Percentiles rank a stretch among this genome's conserved stretches.
These are phyloP conservation scores for Erpobdella octoculata DNA, from an alignment of 2,888 invertebrate species.

Conservation along the genomic window DNA sequence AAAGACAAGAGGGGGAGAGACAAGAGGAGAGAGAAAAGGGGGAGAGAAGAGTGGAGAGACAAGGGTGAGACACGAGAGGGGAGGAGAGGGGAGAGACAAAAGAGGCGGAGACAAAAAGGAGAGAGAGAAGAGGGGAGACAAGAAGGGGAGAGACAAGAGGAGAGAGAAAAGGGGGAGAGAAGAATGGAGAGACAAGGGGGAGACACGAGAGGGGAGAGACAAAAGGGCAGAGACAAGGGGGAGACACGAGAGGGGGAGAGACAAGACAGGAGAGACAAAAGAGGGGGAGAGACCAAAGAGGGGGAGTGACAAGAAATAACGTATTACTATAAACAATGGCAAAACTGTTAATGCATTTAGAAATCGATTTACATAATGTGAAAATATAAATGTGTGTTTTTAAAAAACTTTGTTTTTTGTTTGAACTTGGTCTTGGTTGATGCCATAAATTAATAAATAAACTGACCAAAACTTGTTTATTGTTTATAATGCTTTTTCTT, in stretches of 20 bases:
- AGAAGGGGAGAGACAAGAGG: neutral
- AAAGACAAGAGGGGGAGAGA: neutral
- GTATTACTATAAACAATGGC: no score
- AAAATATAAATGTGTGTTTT: no score
- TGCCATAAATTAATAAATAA: no score
- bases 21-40: neutral
- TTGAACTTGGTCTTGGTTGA: no score
- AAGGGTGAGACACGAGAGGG: neutral
- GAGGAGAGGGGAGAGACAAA: neutral
- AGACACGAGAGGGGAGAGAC: no score
- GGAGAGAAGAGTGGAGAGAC: neutral
- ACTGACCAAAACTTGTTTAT: no score
- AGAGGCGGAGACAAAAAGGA: neutral
- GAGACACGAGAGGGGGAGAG: no score
- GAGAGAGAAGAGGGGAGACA: neutral
- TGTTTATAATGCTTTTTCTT: no score
- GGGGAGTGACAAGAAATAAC: neutral
- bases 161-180: neutral
- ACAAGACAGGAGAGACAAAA: neutral
- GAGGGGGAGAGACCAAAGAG: neutral
- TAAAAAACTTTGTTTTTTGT: no score
- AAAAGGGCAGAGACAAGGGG: neutral
- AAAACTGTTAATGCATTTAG: no score
- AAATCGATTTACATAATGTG: no score
- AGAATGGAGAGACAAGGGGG: no score